phyloP scores from a whole-genome alignment of 2,797 vertebrate genomes.

The Mionectes olivaceus region DNA sequence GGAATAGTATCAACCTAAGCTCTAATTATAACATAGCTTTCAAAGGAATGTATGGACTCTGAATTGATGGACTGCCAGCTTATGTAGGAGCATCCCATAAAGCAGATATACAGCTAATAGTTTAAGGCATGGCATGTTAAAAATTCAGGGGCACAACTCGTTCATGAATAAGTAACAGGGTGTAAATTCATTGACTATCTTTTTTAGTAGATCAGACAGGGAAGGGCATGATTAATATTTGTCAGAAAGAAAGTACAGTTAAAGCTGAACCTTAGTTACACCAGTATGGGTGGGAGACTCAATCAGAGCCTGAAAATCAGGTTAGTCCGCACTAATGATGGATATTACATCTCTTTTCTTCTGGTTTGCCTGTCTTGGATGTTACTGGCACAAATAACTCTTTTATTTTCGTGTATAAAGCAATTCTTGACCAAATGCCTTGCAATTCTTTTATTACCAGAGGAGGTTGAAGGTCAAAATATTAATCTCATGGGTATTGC shows the following conservation, averaged over 20 bases:
- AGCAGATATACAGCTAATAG: conserved; percentile 80
- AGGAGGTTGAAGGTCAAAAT: background rate
- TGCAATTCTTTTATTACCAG: background rate
- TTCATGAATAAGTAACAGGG: conserved; percentile 75
- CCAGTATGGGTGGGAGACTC: background rate
- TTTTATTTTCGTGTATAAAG: background rate
- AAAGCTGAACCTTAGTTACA: background rate
- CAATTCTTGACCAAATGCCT: background rate
- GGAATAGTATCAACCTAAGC: conserved; percentile 84
- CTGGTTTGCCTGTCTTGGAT: background rate
- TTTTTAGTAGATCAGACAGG: conserved; percentile 52
- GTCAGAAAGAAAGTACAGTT: conserved; percentile 61
- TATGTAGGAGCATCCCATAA: conserved; percentile 80
- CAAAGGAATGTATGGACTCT: conserved; percentile 84
- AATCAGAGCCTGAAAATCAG: background rate
- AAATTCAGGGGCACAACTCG: conserved; percentile 79
- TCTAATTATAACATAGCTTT: conserved; percentile 85
- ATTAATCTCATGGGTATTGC: background rate
- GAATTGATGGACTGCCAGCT: conserved; percentile 82
- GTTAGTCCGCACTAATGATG: background rate
- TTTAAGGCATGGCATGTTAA: conserved; percentile 74
- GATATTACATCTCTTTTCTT: background rate
- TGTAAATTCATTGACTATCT: conserved; percentile 73
- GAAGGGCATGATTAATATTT: conserved; percentile 32
- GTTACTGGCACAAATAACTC: background rate